These are phyloP conservation scores for Wiebesia pumilae DNA, from an alignment of 1,140 invertebrate species.

Conservation along the genomic window DNA sequence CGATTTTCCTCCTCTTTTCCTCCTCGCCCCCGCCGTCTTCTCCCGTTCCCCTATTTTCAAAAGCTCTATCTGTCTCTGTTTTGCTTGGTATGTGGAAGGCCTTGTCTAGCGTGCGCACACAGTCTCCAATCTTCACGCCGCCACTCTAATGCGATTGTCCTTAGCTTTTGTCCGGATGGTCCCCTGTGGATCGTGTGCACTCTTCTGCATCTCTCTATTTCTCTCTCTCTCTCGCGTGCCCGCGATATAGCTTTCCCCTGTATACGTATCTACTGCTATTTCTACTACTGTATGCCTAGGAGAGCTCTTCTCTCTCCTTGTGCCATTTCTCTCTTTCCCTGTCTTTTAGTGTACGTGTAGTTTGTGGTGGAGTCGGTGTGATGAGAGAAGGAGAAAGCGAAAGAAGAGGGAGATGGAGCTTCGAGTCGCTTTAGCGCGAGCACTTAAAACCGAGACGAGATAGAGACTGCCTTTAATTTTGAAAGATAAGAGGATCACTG, in stretches of 20 bases:
- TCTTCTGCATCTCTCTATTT: not conserved
- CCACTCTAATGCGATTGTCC: slow-evolving; percentile 71
- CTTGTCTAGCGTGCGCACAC: slow-evolving; percentile 2
- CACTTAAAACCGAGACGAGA: slow-evolving; percentile 53
- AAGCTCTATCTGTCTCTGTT: not conserved
- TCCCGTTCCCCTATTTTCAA: not conserved
- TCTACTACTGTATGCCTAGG: not conserved
- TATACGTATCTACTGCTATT: not conserved
- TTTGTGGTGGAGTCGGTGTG: not conserved
- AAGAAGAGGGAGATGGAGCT: slow-evolving; percentile 22
- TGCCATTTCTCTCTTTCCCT: not conserved
- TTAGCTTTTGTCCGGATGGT: slow-evolving; percentile 63
- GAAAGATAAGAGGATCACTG: slow-evolving; percentile 50
- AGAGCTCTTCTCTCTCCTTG: not conserved
- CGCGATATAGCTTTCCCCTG: not conserved
- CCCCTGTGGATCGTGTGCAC: slow-evolving; percentile 56
- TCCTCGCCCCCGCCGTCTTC: not conserved
- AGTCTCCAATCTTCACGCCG: slow-evolving; percentile 44
- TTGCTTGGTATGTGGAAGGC: not conserved
- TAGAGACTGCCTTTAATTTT: slow-evolving; percentile 54
- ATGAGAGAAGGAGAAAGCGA: slow-evolving; percentile 12
- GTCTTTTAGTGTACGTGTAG: not conserved
- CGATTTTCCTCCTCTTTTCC: not conserved
- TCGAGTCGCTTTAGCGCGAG: slow-evolving; percentile 49
- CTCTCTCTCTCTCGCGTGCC: too few species aligned